These are phyloP conservation scores for Agrotis clavis DNA, from an alignment of 2,888 invertebrate species.

Conservation along the genomic window DNA sequence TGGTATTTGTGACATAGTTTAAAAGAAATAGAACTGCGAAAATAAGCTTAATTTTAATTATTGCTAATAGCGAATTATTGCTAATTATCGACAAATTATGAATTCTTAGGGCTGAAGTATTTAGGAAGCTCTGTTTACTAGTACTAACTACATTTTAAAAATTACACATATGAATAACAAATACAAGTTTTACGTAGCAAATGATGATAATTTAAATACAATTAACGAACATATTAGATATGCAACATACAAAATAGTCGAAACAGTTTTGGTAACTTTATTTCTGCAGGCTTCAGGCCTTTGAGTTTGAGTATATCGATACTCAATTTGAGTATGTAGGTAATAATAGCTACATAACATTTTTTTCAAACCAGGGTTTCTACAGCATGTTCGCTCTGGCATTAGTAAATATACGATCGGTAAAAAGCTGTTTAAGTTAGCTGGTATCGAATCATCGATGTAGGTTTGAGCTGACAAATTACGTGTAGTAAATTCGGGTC, in stretches of 20 bases:
- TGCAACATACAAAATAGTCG: slow-evolving; percentile 35
- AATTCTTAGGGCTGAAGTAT: slow-evolving; percentile 39
- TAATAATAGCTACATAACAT: slow-evolving; percentile 3
- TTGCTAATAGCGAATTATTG: background rate
- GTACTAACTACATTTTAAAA: slow-evolving; percentile 17
- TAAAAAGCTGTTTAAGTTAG: background rate
- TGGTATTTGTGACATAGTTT: background rate
- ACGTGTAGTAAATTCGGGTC: background rate
- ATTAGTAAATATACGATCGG: background rate
- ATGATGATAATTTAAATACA: slow-evolving; percentile 35
- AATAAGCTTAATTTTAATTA: background rate
- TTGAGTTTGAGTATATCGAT: slow-evolving; percentile 11
- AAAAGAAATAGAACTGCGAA: background rate
- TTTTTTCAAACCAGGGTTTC: background rate
- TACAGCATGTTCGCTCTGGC: background rate
- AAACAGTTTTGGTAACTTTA: slow-evolving; percentile 52
- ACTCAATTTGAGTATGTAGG: background rate
- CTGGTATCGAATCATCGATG: background rate
- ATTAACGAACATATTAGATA: slow-evolving; percentile 12
- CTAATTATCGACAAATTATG: slow-evolving; percentile 47
- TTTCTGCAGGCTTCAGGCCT: slow-evolving; percentile 45
- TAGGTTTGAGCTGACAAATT: background rate
- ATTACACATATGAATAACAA: slow-evolving; percentile 17
- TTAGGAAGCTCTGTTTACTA: slow-evolving; percentile 55
- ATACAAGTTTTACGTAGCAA: slow-evolving; percentile 47